Conservation (phyloP, 2,888 invertebrate species). For the Pheosia tremula region DNA sequence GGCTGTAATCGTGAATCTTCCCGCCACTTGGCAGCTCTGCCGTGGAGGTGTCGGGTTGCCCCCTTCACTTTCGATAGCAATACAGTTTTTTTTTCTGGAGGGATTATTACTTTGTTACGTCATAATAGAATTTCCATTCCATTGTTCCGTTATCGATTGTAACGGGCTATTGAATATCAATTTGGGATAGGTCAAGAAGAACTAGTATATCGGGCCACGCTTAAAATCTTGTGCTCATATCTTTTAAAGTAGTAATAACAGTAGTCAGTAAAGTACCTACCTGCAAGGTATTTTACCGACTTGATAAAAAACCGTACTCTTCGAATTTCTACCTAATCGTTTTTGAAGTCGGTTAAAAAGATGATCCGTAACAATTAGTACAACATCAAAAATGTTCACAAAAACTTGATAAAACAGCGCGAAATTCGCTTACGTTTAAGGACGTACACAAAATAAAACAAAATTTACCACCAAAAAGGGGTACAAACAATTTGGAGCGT, state of each 20-base stretch:
- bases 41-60: constrained; percentile 43
- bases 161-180: constrained; percentile 14
- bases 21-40: constrained; percentile 63
- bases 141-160: constrained; percentile 22
- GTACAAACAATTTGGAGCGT: constrained; percentile 71
- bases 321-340: too few species aligned
- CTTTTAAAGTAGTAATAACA: too few species aligned
- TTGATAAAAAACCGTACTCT: too few species aligned
- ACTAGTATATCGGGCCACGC: neutral
- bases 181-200: constrained; percentile 48
- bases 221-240: too few species aligned
- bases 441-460: constrained; percentile 33
- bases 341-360: too few species aligned
- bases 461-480: constrained; percentile 48
- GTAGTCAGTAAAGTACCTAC: too few species aligned
- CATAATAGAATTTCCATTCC: constrained; percentile 37
- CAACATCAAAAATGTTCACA: too few species aligned
- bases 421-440: constrained; percentile 10
- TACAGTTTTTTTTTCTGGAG: constrained; percentile 41
- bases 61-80: constrained; percentile 57
- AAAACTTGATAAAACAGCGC: too few species aligned
- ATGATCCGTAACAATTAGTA: too few species aligned
- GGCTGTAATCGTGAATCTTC: constrained; percentile 71
- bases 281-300: too few species aligned
- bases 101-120: constrained; percentile 43